phyloP scores from a whole-genome alignment of 2,113 vertebrate species.

The Crypturellus undulatus region DNA sequence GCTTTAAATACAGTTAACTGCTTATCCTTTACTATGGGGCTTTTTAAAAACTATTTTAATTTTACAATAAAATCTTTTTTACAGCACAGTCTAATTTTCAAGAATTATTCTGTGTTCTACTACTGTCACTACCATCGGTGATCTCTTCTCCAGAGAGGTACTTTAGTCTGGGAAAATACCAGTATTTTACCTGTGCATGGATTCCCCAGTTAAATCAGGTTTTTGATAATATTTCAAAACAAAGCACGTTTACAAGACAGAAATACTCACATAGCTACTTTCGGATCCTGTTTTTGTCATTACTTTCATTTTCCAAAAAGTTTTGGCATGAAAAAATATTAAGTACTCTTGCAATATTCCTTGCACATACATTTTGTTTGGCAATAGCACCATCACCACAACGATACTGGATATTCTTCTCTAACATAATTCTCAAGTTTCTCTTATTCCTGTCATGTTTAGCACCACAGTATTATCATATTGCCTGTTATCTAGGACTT shows the following conservation, averaged over 20 bases:
- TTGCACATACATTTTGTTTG: fast-evolving
- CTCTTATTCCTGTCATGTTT: not conserved
- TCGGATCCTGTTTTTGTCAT: not conserved
- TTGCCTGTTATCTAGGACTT: not conserved
- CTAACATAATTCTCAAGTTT: not conserved
- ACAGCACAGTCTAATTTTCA: not conserved
- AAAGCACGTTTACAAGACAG: not conserved
- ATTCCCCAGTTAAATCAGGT: not conserved
- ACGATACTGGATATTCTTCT: not conserved
- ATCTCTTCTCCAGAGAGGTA: not conserved
- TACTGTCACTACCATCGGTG: not conserved
- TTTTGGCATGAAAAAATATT: not conserved
- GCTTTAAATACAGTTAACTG: not conserved
- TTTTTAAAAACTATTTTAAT: not conserved
- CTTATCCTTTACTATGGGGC: not conserved
- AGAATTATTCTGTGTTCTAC: not conserved
- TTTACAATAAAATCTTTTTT: not conserved
- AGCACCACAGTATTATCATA: not conserved
- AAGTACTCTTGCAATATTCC: not conserved
- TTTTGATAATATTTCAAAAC: not conserved
- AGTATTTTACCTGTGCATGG: not conserved
- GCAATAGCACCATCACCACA: not conserved
- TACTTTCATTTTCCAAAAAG: not conserved
- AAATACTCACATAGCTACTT: fast-evolving
- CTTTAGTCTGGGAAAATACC: not conserved